phyloP scores from a whole-genome alignment of 1,140 invertebrate species.

The Anoplophora glabripennis region DNA sequence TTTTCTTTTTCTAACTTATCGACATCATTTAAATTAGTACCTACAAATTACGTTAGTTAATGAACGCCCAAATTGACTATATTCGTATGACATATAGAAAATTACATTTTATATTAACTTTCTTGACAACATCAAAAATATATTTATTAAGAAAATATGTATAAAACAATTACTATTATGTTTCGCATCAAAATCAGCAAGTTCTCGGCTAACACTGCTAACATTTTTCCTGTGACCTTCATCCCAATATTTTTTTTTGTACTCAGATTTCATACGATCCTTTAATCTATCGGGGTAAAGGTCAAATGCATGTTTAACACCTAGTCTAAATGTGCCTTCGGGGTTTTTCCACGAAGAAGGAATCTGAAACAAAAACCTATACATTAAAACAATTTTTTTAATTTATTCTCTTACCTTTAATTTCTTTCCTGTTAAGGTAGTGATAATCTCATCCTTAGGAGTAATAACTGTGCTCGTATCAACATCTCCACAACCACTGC shows the following conservation, averaged over 20 bases:
- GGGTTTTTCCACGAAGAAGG: conserved; percentile 83
- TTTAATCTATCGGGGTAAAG: conserved; percentile 81
- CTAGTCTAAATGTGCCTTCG: conserved; percentile 76
- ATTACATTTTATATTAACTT: background rate
- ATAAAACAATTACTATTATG: conserved; percentile 43
- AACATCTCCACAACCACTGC: conserved; percentile 92
- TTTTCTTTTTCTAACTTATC: conserved; percentile 90
- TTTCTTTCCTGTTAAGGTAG: conserved; percentile 82
- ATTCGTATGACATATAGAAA: background rate
- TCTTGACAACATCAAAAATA: conserved; percentile 1
- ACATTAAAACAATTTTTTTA: background rate
- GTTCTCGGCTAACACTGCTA: conserved; percentile 71
- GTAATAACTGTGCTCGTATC: conserved; percentile 82
- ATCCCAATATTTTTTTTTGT: conserved; percentile 85
- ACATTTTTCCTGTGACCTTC: conserved; percentile 72
- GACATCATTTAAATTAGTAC: conserved; percentile 48
- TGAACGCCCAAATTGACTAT: background rate
- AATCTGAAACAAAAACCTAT: conserved; percentile 58
- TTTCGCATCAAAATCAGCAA: conserved; percentile 71
- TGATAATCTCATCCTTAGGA: conserved; percentile 72
- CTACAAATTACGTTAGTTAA: conserved; percentile 11
- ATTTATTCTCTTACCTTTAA: conserved; percentile 65
- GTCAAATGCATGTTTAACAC: conserved; percentile 82
- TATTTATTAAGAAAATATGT: conserved; percentile 1
- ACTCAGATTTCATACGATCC: conserved; percentile 79